A percentile compares a stretch with the other conserved stretches of the same genome.
Conservation (phyloP, 1,140 invertebrate species). For the Trachymyrmex cornetzi region DNA sequence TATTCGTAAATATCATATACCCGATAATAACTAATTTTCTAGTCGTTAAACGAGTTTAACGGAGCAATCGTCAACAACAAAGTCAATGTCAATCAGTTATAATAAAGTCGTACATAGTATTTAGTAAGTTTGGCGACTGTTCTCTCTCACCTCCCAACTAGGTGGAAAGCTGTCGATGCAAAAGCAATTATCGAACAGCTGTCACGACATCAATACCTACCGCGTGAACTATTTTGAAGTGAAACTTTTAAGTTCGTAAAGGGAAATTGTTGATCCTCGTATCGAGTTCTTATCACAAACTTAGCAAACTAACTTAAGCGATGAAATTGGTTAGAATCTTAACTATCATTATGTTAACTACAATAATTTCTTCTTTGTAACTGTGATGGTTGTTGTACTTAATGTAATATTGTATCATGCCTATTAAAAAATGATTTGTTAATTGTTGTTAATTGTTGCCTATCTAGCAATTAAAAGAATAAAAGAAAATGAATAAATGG, state of each 20-base stretch:
- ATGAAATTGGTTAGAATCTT: constrained; percentile 5
- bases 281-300: constrained; percentile 44
- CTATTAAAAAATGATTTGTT: background rate
- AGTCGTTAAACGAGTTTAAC: background rate
- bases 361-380: constrained; percentile 22
- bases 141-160: constrained; percentile 44
- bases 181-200: constrained; percentile 67
- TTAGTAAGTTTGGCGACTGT: constrained; percentile 46
- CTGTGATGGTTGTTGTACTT: background rate
- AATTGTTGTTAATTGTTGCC: background rate
- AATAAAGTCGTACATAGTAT: constrained; percentile 51
- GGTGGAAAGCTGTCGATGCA: constrained; percentile 55
- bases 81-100: constrained; percentile 39
- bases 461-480: background rate
- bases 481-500: background rate
- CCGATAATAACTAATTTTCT: constrained; percentile 16
- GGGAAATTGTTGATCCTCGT: constrained; percentile 49
- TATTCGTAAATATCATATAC: background rate
- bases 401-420: background rate
- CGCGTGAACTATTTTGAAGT: constrained; percentile 41
- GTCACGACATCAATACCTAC: constrained; percentile 66
- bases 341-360: constrained; percentile 1
- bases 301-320: constrained; percentile 14
- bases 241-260: constrained; percentile 42
- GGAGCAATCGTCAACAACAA: constrained; percentile 26